Percentiles rank a stretch among this genome's conserved stretches.
Conservation (phyloP, 2,113 vertebrate species). For the Paradisaea rubra region DNA sequence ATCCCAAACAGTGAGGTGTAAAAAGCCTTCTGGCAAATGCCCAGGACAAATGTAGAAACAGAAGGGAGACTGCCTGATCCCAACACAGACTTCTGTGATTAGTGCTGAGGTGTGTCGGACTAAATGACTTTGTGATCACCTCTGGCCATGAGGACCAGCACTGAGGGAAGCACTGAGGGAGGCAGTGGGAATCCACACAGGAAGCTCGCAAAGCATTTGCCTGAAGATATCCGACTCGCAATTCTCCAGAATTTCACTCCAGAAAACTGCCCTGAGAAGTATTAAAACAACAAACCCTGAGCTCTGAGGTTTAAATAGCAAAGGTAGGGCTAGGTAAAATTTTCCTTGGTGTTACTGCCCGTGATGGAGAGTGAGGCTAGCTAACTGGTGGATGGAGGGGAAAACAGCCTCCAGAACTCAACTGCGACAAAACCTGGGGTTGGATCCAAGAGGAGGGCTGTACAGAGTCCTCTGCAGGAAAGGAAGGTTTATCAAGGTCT, state of each 20-base stretch:
- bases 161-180: not conserved
- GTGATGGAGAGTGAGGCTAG: not conserved
- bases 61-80: not conserved
- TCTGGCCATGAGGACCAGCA: not conserved
- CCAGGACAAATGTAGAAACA: not conserved
- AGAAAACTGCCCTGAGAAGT: not conserved
- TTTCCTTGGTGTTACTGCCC: not conserved
- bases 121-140: not conserved
- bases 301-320: not conserved
- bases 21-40: not conserved
- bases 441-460: not conserved
- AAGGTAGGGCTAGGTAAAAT: not conserved
- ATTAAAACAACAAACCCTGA: not conserved
- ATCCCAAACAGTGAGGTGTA: not conserved
- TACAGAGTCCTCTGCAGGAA: not conserved
- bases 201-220: not conserved
- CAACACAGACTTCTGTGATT: not conserved
- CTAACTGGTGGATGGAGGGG: not conserved
- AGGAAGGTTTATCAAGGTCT: conserved; percentile 37
- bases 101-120: not conserved
- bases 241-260: not conserved
- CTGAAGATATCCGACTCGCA: not conserved
- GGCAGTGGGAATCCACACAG: not conserved
- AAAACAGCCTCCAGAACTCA: not conserved
- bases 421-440: not conserved